phyloP scores from a whole-genome alignment of 2,113 vertebrate genomes.

The Coptodon rendalli region DNA sequence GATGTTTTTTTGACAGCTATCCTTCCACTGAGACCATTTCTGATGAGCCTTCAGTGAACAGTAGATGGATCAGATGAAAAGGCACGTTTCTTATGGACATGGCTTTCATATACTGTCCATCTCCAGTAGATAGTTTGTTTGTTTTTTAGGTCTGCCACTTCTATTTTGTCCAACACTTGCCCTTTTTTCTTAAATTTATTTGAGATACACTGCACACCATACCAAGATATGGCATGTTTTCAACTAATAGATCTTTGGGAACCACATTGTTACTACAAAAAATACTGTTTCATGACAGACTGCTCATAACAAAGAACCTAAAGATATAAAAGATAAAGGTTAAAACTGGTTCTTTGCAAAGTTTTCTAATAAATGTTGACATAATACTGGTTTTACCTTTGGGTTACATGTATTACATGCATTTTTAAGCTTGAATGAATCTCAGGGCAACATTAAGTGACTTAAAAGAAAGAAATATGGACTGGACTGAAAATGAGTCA shows the following conservation, averaged over 20 bases:
- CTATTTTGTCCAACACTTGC: too few relatives aligned
- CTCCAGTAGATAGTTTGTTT: too few relatives aligned
- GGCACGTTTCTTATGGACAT: too few relatives aligned
- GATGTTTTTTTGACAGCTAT: too few relatives aligned
- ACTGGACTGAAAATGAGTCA: background rate
- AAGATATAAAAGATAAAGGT: background rate
- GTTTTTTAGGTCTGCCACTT: too few relatives aligned
- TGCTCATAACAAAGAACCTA: background rate
- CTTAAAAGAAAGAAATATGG: background rate
- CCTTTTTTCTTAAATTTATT: too few relatives aligned
- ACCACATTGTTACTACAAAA: background rate
- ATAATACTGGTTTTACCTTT: background rate
- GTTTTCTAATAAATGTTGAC: background rate
- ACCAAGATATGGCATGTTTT: background rate
- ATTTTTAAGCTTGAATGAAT: background rate
- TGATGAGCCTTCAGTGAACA: too few relatives aligned
- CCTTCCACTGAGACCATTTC: too few relatives aligned
- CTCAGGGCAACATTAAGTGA: background rate
- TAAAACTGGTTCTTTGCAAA: background rate
- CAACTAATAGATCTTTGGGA: background rate
- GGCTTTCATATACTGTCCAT: too few relatives aligned
- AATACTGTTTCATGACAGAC: rapidly evolving
- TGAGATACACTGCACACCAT: background rate
- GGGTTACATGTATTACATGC: background rate
- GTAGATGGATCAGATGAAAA: too few relatives aligned